Base-by-base conservation (phyloP, 2,797 vertebrate genomes). In the Gadopsis marmoratus region DNA sequence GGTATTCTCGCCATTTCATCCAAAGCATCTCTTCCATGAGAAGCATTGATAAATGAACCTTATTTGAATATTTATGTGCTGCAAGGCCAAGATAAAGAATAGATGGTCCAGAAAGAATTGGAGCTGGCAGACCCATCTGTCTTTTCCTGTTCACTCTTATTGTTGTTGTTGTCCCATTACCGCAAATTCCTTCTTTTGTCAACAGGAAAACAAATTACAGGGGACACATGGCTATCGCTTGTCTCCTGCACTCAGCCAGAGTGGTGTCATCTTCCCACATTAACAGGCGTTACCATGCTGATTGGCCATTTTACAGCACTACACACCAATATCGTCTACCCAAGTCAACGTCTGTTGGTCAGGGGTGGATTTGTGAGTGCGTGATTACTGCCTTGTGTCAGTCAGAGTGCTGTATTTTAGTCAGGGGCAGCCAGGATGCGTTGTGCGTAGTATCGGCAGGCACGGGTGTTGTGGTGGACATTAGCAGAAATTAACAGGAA, bases 51-150 rank as follows among this genome's bases (percentile, higher is more conserved):
- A 93, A 93, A 86, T 90, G 90, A 93, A 92, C 90, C 92, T 95
- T 87, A 91, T 94, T 92, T 95, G 90, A 92, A 94, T 92, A 93
- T 94, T 88, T 93, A 95, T 85, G 82, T 84, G 82, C 90, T 91
- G 88, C 71, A 88, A 88, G 76, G 94, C 94, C 93, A 93, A 93
- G 94, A 94, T 94, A 95, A 96, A 96, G 93, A 96, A 96, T 95
- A 96, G 95, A 96, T 89, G 91, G 95, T 95, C 93, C 89, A 93
- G 86, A 93, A 95, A 94, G 91, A 96, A 96, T 96, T 74, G 85
- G 71, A 93, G 94, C 92, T 96, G 96, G 96, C 96, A 97, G 94
- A 87, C 79, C 95, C 93, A 96, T 96, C 96, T 96, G 96, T 96
- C 91, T 96, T 92, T 91, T 63, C 84, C 88, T 76, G 37, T 89